These are phyloP conservation scores for Brassicogethes aeneus DNA, from an alignment of 2,888 invertebrate genomes.

Conservation along the genomic window DNA sequence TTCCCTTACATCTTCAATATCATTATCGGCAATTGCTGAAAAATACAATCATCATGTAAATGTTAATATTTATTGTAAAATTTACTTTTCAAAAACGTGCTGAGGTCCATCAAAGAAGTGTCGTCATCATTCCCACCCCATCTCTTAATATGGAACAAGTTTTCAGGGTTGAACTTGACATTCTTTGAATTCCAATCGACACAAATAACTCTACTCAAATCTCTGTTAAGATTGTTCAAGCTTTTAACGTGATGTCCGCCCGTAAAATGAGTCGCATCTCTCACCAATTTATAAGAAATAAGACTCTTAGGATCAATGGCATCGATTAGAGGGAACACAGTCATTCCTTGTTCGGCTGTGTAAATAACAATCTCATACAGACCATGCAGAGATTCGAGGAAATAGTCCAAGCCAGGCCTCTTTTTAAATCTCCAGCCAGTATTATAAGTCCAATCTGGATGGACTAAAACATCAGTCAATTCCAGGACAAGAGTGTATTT, in stretches of 20 bases:
- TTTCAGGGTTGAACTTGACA: constrained; percentile 80
- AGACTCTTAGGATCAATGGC: constrained; percentile 83
- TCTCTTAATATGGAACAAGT: constrained; percentile 75
- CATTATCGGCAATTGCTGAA: constrained; percentile 79
- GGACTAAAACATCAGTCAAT: constrained; percentile 90
- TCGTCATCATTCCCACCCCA: constrained; percentile 95
- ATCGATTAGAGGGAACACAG: constrained; percentile 89
- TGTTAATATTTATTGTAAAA: background rate
- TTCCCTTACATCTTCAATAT: constrained; percentile 88
- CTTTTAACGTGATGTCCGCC: constrained; percentile 94
- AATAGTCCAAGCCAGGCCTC: constrained; percentile 83
- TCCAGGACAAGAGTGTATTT: constrained; percentile 94
- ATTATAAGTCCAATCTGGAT: constrained; percentile 97
- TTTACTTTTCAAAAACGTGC: constrained; percentile 46
- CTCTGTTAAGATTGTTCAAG: constrained; percentile 72
- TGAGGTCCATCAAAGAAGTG: constrained; percentile 77
- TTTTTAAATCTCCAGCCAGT: constrained; percentile 99
- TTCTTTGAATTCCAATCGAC: constrained; percentile 90
- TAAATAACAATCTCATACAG: constrained; percentile 94
- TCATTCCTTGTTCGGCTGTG: constrained; percentile 92
- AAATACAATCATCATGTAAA: constrained; percentile 9
- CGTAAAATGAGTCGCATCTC: constrained; percentile 92
- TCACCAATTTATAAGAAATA: constrained; percentile 82
- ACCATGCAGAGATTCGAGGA: constrained; percentile 58
- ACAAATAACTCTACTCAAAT: constrained; percentile 83